Conservation (phyloP, 1,140 invertebrate species). For the Drosophila serrata region DNA sequence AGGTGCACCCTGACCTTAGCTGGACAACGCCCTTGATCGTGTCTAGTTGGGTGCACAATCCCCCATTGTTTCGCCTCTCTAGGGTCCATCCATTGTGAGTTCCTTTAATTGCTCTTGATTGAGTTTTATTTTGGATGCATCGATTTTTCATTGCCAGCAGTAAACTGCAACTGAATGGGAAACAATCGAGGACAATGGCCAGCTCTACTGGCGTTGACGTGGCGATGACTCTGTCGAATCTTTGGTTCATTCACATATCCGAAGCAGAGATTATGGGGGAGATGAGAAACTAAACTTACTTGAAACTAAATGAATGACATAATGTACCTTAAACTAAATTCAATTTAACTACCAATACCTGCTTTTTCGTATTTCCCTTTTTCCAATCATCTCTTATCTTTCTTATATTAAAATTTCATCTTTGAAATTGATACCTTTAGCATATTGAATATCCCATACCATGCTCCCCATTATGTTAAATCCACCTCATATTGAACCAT, state of each 20-base stretch:
- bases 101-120: conserved; percentile 75
- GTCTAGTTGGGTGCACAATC: conserved; percentile 44
- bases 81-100: conserved; percentile 53
- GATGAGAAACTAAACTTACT: too few species aligned
- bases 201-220: conserved; percentile 23
- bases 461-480: conserved; percentile 1
- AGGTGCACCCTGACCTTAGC: conserved; percentile 24
- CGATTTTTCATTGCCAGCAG: conserved; percentile 49
- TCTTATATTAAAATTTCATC: conserved; percentile 13
- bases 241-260: conserved; percentile 12
- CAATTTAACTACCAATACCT: not conserved
- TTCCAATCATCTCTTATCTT: conserved; percentile 6
- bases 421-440: conserved; percentile 2
- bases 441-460: conserved; percentile 21
- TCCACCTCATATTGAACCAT: conserved; percentile 11
- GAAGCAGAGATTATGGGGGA: not conserved
- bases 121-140: conserved; percentile 57
- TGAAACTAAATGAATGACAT: too few species aligned
- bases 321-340: too few species aligned
- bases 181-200: conserved; percentile 33
- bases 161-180: conserved; percentile 35
- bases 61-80: conserved; percentile 63
- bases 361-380: not conserved
- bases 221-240: conserved; percentile 36
- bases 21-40: conserved; percentile 50